Conservation (phyloP, 35 echinoderm and acorn worm genomes). For the Lytechinus pictus region DNA sequence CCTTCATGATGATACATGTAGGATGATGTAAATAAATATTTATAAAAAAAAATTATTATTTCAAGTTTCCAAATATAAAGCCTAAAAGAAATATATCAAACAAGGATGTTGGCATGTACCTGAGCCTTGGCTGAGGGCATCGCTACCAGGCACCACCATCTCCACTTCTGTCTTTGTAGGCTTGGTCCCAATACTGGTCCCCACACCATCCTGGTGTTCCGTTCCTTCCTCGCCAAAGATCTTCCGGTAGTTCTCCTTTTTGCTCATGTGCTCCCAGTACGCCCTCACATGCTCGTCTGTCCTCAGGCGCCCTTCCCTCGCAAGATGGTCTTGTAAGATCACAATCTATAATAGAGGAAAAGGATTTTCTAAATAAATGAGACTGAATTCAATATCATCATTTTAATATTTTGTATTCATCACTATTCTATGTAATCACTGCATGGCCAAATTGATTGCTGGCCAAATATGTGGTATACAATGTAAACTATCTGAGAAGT, state of each 20-base stretch:
- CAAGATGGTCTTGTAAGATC: conserved; percentile 72
- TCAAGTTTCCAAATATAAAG: no score
- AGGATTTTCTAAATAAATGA: background rate
- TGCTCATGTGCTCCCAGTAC: conserved; percentile 82
- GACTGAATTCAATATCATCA: background rate
- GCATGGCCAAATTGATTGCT: no score
- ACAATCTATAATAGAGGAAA: conserved; percentile 52
- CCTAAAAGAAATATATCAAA: no score
- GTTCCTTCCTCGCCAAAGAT: conserved; percentile 62
- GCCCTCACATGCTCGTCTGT: conserved; percentile 68
- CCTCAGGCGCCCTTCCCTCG: conserved; percentile 80
- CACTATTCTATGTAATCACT: no score
- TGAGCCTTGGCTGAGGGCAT: conserved; percentile 4
- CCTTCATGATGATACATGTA: no score
- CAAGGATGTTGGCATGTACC: background rate
- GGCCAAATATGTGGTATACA: no score
- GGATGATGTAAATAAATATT: no score
- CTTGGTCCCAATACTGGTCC: conserved; percentile 2
- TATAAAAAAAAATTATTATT: no score
- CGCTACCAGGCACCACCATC: background rate
- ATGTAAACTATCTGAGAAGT: no score
- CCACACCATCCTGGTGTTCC: background rate
- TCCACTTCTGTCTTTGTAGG: conserved; percentile 15
- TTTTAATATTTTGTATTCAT: no score
- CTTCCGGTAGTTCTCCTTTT: conserved; percentile 53